Base-by-base conservation (phyloP, 2,888 invertebrate species). In the Thecophora atra region DNA sequence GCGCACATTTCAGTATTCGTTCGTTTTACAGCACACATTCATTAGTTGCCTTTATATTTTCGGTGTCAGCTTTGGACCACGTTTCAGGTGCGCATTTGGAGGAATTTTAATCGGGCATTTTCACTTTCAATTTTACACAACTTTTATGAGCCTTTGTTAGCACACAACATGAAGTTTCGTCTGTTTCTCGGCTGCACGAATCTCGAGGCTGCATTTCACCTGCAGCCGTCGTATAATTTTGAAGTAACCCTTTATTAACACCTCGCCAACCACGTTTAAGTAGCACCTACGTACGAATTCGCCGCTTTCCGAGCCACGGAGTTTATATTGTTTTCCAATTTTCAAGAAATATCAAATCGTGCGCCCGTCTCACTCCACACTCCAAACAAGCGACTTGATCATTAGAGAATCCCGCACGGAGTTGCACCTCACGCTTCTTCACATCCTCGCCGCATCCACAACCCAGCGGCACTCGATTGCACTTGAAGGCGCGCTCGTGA, bases 261-360 rank as follows among this genome's bases (percentile, higher is more conserved):
- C 56, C 56, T 56, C 56, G 13, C 7, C 24, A 24, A 26, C 56
- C 19, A n/a, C n/a, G n/a, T n/a, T n/a, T 21, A 24, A 56, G 26
- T 52, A 19, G 52, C 52, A 52, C 52, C 52, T 52, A 52, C 52
- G n/a, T 19, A 52, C 52, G n/a, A 8, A 52, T 52, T 52, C 52
- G 19, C 19, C 21, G 56, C 5, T 2, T 21, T 21, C 47, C 47
- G 47, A 7, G 13, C 5, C n/a, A n/a, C 17, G 15, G 44, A 56
- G 56, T 71, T 73, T 73, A 73, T 73, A 68, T 73, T 71, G 71
- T 73, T 73, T 73, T 73, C 73, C 71, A 73, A 73, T 73, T 73
- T 73, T 71, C 51, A 52, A 71, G 54, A 71, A 71, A 71, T 69
- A 73, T 73, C 64, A 73, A 73, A 70, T 71, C 73, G 73, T 73